A percentile compares a stretch with the other conserved stretches of the same genome.
phyloP scores from a whole-genome alignment of 1,140 invertebrate genomes.

The Zaprionus taronus region DNA sequence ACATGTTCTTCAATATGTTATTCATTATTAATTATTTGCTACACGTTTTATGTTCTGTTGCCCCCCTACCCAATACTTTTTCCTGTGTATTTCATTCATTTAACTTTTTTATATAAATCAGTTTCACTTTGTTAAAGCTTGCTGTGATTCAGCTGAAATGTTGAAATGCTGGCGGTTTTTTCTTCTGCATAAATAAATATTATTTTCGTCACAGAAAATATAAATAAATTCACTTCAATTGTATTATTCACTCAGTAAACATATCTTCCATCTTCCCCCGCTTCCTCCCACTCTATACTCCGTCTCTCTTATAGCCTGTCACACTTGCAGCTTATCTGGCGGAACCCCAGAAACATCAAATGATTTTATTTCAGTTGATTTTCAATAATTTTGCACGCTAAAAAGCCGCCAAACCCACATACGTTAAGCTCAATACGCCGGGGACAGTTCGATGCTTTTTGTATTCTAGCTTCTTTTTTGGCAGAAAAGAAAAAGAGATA shows the following conservation, averaged over 20 bases:
- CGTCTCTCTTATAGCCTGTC: background rate
- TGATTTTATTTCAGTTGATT: slow-evolving; percentile 8
- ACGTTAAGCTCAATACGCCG: background rate
- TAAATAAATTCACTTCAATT: background rate
- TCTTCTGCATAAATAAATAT: background rate
- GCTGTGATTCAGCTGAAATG: slow-evolving; percentile 1
- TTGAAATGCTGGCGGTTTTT: no score
- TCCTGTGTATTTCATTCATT: background rate
- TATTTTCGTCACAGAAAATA: background rate
- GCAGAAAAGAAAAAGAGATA: slow-evolving; percentile 26
- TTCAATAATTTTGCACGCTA: slow-evolving; percentile 8
- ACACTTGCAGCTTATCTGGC: background rate
- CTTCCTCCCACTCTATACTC: background rate
- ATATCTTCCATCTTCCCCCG: background rate
- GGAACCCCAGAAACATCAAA: background rate
- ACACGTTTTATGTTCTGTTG: slow-evolving; percentile 24
- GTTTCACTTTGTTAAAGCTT: slow-evolving; percentile 61
- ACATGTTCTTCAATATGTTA: slow-evolving; percentile 72
- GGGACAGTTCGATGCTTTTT: background rate
- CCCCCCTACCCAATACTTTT: background rate
- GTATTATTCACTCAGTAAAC: background rate
- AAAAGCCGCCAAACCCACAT: slow-evolving; percentile 1
- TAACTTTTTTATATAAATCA: slow-evolving; percentile 60
- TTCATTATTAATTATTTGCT: slow-evolving; percentile 68
- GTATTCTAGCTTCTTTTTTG: slow-evolving; percentile 12